Evolutionary conservation across 53 echinoderm and acorn worm genomes (phyloP), one percentile per base, ranked within the genome.

Genomic region (Holothuria scabra): DNA sequence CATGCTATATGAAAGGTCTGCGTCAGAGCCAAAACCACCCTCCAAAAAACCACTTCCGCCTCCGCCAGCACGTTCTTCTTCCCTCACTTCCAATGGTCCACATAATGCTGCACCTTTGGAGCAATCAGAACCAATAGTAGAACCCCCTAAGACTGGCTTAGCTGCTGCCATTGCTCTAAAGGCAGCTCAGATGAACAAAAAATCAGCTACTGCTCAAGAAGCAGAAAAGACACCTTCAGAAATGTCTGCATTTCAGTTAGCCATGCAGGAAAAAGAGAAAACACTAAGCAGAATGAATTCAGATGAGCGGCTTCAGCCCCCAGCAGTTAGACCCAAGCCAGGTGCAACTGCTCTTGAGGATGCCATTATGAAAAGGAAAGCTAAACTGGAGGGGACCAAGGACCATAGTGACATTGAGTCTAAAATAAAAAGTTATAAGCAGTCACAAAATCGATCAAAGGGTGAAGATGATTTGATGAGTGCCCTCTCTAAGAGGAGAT

Each of bases 401-500:
- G 83, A 74, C 4, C 29, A 18, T 37, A 68, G 80, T 48, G 59
- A 90, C 82, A 95, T 95, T 69, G 96, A 96, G 86, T 86, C 87
- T 9, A 91, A 88, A 67, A 93, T 96, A 28, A 83, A 76, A 78
- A 90, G 76, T 67, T 90, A 89, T 75, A 93, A 93, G 66, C 82
- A 85, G 25, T 74, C 60, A 52, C 86, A 84, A 8, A 65, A 86
- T 22, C 56, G 70, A 29, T 63, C 80, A 25, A 83, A 85, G 18
- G 88, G 87, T 21, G 86, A 93, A n/a, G 92, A 90, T 10, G 91
- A 86, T 5, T 85, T 96, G n/a, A 52, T 90, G 81, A 81, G 86
- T 29, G 93, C 93, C 6, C 90, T 96, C 14, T 92, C 91, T 13
- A 96, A 96, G 67, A 87, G 96, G 65, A 85, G 93, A 41, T 88